phyloP scores from a whole-genome alignment of 2,797 vertebrate species.

The Rhinatrema bivittatum region DNA sequence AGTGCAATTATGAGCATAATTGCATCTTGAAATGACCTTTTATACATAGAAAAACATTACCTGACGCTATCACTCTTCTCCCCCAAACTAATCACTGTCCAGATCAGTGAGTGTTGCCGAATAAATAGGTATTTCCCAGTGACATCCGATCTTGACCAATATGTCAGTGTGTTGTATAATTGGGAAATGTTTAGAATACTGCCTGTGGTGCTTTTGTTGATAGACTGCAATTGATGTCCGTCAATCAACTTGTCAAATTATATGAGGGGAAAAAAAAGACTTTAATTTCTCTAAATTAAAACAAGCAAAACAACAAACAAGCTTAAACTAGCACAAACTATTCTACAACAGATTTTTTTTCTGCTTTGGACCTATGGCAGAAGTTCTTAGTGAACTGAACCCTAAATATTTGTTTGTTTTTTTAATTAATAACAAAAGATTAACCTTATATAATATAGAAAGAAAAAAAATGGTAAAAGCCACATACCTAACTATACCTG shows the following conservation, averaged over 20 bases:
- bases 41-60: slow-evolving; percentile 8
- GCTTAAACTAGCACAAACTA: slow-evolving; percentile 23
- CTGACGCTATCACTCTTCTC: slow-evolving; percentile 3
- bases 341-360: too few relatives aligned
- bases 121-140: slow-evolving; percentile 73
- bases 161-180: slow-evolving; percentile 54
- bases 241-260: slow-evolving; percentile 63
- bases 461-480: too few relatives aligned
- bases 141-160: slow-evolving; percentile 78
- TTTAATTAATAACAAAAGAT: slow-evolving; percentile 10
- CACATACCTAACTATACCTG: too few relatives aligned
- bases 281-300: slow-evolving; percentile 26
- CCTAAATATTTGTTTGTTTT: too few relatives aligned
- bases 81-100: slow-evolving; percentile 25
- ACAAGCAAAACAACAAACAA: slow-evolving; percentile 21
- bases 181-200: slow-evolving; percentile 53
- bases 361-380: too few relatives aligned
- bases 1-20: slow-evolving; percentile 15
- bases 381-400: slow-evolving; percentile 23
- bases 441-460: neutral
- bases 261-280: slow-evolving; percentile 16
- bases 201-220: slow-evolving; percentile 61
- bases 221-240: slow-evolving; percentile 77
- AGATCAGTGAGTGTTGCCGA: slow-evolving; percentile 21
- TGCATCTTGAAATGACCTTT: slow-evolving; percentile 13